Conservation (phyloP, 2,888 invertebrate genomes). For the Branchellion lobata region DNA sequence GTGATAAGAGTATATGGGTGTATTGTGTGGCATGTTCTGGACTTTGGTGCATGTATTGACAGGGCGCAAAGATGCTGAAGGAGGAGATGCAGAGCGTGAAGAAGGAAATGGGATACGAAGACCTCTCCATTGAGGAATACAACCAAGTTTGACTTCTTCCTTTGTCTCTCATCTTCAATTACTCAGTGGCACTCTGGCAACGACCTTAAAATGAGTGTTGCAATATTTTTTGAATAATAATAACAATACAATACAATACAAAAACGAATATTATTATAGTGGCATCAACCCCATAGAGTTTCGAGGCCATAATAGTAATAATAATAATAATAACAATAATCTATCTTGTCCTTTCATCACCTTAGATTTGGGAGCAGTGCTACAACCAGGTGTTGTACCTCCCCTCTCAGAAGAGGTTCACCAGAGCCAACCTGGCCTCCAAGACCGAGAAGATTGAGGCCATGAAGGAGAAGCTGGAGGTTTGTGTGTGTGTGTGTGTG, state of each 20-base stretch:
- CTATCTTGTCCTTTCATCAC: too few species aligned
- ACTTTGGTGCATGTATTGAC: neutral
- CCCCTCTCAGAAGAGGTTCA: slow-evolving; percentile 87
- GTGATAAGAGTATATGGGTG: too few species aligned
- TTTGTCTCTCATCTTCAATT: slow-evolving; percentile 86
- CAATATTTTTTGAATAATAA: too few species aligned
- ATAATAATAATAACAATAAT: too few species aligned
- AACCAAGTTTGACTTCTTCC: slow-evolving; percentile 97
- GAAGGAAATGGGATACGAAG: slow-evolving; percentile 91
- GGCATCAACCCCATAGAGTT: too few species aligned
- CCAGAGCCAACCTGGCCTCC: slow-evolving; percentile 87
- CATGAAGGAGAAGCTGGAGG: slow-evolving; percentile 82
- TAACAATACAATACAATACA: too few species aligned
- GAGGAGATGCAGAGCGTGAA: slow-evolving; percentile 84
- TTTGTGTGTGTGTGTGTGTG: slow-evolving; percentile 49
- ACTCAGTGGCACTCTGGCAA: slow-evolving; percentile 87
- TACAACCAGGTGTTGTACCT: slow-evolving; percentile 85
- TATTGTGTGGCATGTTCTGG: too few species aligned
- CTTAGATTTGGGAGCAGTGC: slow-evolving; percentile 98
- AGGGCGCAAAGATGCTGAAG: slow-evolving; percentile 56
- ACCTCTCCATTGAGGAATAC: slow-evolving; percentile 78
- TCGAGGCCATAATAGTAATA: too few species aligned
- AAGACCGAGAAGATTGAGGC: slow-evolving; percentile 94
- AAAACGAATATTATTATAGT: too few species aligned
- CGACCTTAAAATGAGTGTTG: too few species aligned